Evolutionary conservation across 2,113 vertebrate genomes (phyloP).

Genomic region (Piprites chloris): DNA sequence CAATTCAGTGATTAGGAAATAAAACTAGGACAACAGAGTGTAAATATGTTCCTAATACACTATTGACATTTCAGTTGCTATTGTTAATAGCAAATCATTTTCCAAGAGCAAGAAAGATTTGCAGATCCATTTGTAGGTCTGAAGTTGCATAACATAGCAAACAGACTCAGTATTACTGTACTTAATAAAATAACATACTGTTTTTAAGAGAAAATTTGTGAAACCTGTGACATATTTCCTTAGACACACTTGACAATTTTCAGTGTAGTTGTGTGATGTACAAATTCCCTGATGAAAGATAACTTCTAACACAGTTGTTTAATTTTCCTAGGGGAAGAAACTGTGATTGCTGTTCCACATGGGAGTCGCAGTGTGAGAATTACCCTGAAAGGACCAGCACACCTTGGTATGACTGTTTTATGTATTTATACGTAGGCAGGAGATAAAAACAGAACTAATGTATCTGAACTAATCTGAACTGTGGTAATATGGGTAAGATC

Average conservation of each 20-base stretch:
- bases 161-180: background rate
- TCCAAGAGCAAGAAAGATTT: slow-evolving; percentile 25
- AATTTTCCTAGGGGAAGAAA: slow-evolving; percentile 83
- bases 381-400: slow-evolving; percentile 85
- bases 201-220: slow-evolving; percentile 36
- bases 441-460: background rate
- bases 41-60: slow-evolving; percentile 1
- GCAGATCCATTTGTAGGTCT: background rate
- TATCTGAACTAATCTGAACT: background rate
- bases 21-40: slow-evolving; percentile 2
- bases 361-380: slow-evolving; percentile 88
- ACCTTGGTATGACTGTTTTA: slow-evolving; percentile 76
- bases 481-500: background rate
- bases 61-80: slow-evolving; percentile 15
- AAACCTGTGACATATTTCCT: slow-evolving; percentile 30
- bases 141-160: background rate
- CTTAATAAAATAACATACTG: background rate
- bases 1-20: slow-evolving; percentile 33
- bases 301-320: slow-evolving; percentile 45
- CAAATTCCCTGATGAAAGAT: slow-evolving; percentile 10
- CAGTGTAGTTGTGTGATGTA: background rate
- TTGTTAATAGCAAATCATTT: background rate
- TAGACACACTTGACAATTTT: background rate
- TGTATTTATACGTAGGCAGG: background rate
- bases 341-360: slow-evolving; percentile 84